Base-by-base conservation (phyloP, 2,113 vertebrate genomes). In the Proteles cristata region DNA sequence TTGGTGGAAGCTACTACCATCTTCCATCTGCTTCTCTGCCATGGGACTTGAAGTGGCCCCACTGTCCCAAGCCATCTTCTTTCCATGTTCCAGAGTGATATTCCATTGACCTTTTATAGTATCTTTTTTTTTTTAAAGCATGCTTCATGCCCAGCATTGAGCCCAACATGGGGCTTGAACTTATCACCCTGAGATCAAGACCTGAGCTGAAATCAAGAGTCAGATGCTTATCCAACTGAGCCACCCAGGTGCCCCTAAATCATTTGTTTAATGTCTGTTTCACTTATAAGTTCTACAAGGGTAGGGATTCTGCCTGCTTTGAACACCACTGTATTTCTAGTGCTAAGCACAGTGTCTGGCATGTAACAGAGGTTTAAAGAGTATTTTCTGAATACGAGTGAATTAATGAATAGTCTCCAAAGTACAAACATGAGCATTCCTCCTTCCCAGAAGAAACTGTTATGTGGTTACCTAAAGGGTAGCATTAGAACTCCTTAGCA, bases 391-490 rank as follows among this genome's bases (percentile, higher is more conserved):
- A 9, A 28, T 73, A 53, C 9, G 7, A 89, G 45, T 61, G 12
- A 39, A 58, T 71, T 21, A 23, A 53, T 39, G 43, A 82, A 58
- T 55, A 45, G 48, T 74, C 92, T 66, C 71, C 58, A 31, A 89
- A 85, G 45, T 6, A 43, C 31, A 61, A 23, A 68, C 5, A 39
- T 16, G 65, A 89, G 48, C 4, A 1, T 16, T 1, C 8, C 45
- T 86, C 26, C 48, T 89, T 86, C 35, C 7, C n/a, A 86, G 23
- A 31, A 74, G 25, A 55, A 39, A 11, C 11, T 35, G 7, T 7
- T 33, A 33, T 68, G 0, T 31, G 48, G 21, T 0, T 33, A 31
- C 0, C 2, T 33, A 1, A n/a, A 50, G 66, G n/a, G 7, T 55
- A 81, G 11, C 1, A 28, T 25, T 4, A 0, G 61, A 12, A 50